Percentiles rank a stretch among this genome's conserved stretches.
Conservation (phyloP, 1,140 invertebrate genomes). For the Orius insidiosus region DNA sequence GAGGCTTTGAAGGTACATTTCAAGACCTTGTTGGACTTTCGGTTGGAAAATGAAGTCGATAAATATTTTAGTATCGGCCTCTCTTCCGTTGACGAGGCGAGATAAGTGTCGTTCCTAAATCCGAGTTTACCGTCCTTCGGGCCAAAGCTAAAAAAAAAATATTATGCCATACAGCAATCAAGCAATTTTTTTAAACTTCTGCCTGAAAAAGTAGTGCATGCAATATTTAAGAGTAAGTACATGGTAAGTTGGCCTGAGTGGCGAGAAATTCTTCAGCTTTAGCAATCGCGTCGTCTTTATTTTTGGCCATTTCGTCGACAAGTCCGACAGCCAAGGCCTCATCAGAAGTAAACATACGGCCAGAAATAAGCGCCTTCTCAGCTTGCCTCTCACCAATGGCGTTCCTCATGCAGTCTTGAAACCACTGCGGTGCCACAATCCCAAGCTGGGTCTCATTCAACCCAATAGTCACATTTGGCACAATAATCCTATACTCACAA, state of each 20-base stretch:
- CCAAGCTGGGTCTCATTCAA: slow-evolving; percentile 60
- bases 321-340: slow-evolving; percentile 61
- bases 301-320: slow-evolving; percentile 52
- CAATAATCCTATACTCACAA: slow-evolving; percentile 73
- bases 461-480: slow-evolving; percentile 60
- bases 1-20: slow-evolving; percentile 41
- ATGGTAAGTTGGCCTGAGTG: slow-evolving; percentile 40
- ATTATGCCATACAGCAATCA: too few species aligned
- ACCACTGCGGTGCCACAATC: slow-evolving; percentile 58
- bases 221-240: slow-evolving; percentile 22
- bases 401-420: slow-evolving; percentile 36
- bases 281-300: slow-evolving; percentile 44
- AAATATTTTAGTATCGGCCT: slow-evolving; percentile 43
- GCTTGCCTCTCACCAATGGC: slow-evolving; percentile 40
- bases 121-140: slow-evolving; percentile 36
- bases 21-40: slow-evolving; percentile 45
- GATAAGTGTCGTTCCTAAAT: slow-evolving; percentile 34
- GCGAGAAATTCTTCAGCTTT: slow-evolving; percentile 47
- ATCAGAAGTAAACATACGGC: slow-evolving; percentile 50
- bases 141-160: slow-evolving; percentile 30
- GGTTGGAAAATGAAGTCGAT: slow-evolving; percentile 37
- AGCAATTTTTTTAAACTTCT: too few species aligned
- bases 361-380: slow-evolving; percentile 56
- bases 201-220: too few species aligned
- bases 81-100: slow-evolving; percentile 36